A percentile compares a stretch with the other conserved stretches of the same genome.
These are phyloP conservation scores for Drosophila sordidula DNA, from an alignment of 2,888 invertebrate species.

Conservation along the genomic window DNA sequence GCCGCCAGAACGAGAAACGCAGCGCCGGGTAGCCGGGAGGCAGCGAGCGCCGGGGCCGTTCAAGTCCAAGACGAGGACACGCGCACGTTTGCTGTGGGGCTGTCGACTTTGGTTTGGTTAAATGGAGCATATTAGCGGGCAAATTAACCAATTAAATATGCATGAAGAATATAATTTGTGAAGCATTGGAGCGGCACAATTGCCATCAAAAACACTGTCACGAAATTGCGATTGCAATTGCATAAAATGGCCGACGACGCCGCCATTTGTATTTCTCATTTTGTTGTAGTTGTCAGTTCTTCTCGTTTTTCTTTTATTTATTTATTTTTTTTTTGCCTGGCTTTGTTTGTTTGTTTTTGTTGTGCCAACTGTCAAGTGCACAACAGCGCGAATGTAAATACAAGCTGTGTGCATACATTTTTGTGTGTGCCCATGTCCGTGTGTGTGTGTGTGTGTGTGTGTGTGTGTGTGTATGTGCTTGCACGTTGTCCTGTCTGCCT, in stretches of 20 bases:
- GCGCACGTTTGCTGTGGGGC: neutral
- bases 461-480: too few species aligned
- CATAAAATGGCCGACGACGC: conserved; percentile 18
- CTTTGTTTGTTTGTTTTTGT: conserved; percentile 24
- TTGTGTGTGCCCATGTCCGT: neutral
- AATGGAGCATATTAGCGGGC: conserved; percentile 55
- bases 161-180: conserved; percentile 43
- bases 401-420: conserved; percentile 20
- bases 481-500: neutral
- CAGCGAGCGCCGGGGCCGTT: too few species aligned
- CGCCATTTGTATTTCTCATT: conserved; percentile 2
- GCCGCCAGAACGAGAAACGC: neutral
- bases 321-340: conserved; percentile 5
- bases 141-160: conserved; percentile 72
- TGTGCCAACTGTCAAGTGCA: conserved; percentile 40
- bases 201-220: conserved; percentile 14
- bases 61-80: neutral
- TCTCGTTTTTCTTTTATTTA: neutral
- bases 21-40: too few species aligned
- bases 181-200: conserved; percentile 15
- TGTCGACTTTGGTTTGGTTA: conserved; percentile 14
- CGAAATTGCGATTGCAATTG: conserved; percentile 9
- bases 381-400: conserved; percentile 37
- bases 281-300: neutral
- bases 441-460: neutral